A percentile compares a stretch with the other conserved stretches of the same genome.
Conservation (phyloP, 2,797 vertebrate genomes). For the Xerus rutilus region DNA sequence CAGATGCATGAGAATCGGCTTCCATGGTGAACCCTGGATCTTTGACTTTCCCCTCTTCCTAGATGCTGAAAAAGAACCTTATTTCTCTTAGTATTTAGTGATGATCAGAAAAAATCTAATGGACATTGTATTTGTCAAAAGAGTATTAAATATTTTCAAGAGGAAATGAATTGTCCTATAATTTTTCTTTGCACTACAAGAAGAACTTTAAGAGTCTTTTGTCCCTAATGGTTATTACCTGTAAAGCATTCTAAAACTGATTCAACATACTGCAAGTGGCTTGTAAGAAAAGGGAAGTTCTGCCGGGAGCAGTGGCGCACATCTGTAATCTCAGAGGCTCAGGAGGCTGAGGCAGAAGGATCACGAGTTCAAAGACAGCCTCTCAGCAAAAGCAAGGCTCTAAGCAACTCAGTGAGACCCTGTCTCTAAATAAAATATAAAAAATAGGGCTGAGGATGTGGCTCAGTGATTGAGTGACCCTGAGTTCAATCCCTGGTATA, state of each 20-base stretch:
- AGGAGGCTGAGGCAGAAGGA: no score
- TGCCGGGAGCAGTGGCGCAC: neutral
- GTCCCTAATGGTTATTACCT: constrained; percentile 1
- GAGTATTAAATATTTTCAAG: neutral
- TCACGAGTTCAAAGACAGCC: no score
- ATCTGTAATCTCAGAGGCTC: no score
- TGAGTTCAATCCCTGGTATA: no score
- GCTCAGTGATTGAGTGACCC: no score
- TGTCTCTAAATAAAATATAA: no score
- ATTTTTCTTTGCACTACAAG: neutral
- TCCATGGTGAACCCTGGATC: neutral
- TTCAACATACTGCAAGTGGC: neutral
- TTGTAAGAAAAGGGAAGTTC: neutral
- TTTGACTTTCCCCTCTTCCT: neutral
- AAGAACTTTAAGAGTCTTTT: neutral
- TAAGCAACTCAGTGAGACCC: no score
- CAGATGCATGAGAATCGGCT: neutral
- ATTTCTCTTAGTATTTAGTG: neutral
- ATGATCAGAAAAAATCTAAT: neutral
- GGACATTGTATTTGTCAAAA: constrained; percentile 3
- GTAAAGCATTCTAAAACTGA: constrained; percentile 34
- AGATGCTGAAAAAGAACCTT: neutral
- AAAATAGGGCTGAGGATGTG: no score
- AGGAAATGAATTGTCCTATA: neutral
- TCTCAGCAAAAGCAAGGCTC: no score